These are phyloP conservation scores for Marisa cornuarietis DNA, from an alignment of 1,140 invertebrate genomes.

Conservation along the genomic window DNA sequence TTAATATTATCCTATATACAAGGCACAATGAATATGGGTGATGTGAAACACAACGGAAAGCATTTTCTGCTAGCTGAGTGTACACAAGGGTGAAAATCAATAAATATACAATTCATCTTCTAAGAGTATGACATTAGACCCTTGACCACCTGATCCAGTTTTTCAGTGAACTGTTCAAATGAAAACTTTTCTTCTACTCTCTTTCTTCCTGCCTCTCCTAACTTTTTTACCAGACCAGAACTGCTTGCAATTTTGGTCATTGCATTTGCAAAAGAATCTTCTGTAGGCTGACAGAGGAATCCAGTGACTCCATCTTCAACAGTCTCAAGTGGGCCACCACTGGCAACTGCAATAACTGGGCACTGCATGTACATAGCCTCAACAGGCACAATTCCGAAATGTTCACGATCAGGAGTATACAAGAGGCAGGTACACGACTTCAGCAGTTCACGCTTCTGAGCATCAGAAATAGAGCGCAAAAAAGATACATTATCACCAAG, in stretches of 20 bases:
- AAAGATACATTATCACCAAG: conserved; percentile 84
- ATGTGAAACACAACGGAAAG: too few species aligned
- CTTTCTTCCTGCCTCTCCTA: conserved; percentile 78
- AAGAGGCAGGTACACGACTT: conserved; percentile 80
- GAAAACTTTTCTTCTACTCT: conserved; percentile 83
- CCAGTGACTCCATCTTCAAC: conserved; percentile 89
- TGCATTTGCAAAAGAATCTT: conserved; percentile 79
- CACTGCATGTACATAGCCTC: conserved; percentile 96
- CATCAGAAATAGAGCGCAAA: conserved; percentile 86
- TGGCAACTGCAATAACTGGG: conserved; percentile 94
- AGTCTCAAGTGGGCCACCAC: conserved; percentile 95
- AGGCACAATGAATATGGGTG: too few species aligned
- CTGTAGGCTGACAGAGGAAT: conserved; percentile 78
- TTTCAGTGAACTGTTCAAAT: conserved; percentile 78
- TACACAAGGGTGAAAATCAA: too few species aligned
- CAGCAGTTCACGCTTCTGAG: conserved; percentile 83
- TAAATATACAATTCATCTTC: not conserved
- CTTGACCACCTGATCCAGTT: conserved; percentile 73
- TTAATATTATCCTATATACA: too few species aligned
- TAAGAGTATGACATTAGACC: conserved; percentile 12
- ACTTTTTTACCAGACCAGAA: conserved; percentile 68
- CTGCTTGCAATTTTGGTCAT: conserved; percentile 78
- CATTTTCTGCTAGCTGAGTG: too few species aligned
- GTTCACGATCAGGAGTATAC: conserved; percentile 97
- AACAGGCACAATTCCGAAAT: conserved; percentile 99